Conservation (phyloP, 2,888 invertebrate species). For the Leucophenga montana region DNA sequence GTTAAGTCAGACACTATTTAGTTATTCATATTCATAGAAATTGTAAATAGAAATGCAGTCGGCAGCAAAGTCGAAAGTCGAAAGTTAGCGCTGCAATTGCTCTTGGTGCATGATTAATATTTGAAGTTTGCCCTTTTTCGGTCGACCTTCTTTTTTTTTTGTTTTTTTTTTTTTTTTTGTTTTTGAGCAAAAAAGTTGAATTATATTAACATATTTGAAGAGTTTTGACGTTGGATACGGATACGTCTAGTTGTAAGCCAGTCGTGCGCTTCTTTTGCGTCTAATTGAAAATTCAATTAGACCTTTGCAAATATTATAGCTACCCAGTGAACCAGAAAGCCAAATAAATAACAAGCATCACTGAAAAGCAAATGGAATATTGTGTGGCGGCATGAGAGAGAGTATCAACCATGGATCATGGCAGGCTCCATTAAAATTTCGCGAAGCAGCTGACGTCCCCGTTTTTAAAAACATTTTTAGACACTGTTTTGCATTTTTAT, state of each 20-base stretch:
- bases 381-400: not conserved
- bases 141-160: conserved; percentile 23
- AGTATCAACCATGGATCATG: too few species aligned
- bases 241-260: not conserved
- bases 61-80: not conserved
- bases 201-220: conserved; percentile 12
- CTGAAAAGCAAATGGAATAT: conserved; percentile 37
- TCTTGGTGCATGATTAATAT: conserved; percentile 61
- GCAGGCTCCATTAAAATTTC: not conserved
- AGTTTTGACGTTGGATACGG: too few species aligned
- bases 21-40: too few species aligned
- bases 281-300: conserved; percentile 66
- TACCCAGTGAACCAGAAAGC: conserved; percentile 30
- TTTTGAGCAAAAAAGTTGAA: conserved; percentile 7
- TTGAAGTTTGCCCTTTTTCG: conserved; percentile 43
- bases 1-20: not conserved
- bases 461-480: not conserved
- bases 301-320: conserved; percentile 63
- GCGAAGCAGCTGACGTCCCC: not conserved
- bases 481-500: conserved; percentile 1
- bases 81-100: conserved; percentile 40
- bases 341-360: conserved; percentile 17
- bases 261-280: not conserved
- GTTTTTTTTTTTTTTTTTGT: conserved; percentile 7
- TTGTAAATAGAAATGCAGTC: not conserved